Conservation (phyloP, 1,140 invertebrate species). For the Penaeus chinensis region DNA sequence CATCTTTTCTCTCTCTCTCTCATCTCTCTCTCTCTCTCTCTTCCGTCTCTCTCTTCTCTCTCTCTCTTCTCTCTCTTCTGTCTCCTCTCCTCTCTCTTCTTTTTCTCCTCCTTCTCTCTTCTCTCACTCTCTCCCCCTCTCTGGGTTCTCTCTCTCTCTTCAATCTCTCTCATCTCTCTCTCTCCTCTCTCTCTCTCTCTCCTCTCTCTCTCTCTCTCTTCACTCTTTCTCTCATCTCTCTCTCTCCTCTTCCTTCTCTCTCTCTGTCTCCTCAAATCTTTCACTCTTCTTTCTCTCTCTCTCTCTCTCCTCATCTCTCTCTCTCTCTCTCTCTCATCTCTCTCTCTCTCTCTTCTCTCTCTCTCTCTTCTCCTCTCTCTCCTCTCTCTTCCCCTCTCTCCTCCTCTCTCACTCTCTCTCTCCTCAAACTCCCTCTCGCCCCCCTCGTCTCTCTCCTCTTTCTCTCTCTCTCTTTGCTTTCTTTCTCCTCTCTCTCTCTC, state of each 20-base stretch:
- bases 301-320: no score
- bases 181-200: no score
- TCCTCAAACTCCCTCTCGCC: background rate
- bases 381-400: no score
- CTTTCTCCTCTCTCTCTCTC: no score
- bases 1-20: background rate
- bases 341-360: no score
- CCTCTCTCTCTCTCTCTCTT: no score
- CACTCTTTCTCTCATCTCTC: background rate
- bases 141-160: background rate
- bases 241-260: slow-evolving; percentile 9
- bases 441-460: background rate
- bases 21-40: background rate
- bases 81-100: slow-evolving; percentile 1
- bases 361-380: slow-evolving; percentile 9
- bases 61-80: background rate
- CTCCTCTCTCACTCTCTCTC: no score
- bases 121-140: slow-evolving; percentile 8
- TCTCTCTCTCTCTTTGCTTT: no score
- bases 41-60: background rate
- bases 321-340: no score
- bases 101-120: slow-evolving; percentile 4
- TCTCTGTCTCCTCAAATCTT: background rate
- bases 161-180: background rate
- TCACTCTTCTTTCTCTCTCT: no score